phyloP scores from a whole-genome alignment of 2,113 vertebrate genomes.

The Cygnus buccinator region DNA sequence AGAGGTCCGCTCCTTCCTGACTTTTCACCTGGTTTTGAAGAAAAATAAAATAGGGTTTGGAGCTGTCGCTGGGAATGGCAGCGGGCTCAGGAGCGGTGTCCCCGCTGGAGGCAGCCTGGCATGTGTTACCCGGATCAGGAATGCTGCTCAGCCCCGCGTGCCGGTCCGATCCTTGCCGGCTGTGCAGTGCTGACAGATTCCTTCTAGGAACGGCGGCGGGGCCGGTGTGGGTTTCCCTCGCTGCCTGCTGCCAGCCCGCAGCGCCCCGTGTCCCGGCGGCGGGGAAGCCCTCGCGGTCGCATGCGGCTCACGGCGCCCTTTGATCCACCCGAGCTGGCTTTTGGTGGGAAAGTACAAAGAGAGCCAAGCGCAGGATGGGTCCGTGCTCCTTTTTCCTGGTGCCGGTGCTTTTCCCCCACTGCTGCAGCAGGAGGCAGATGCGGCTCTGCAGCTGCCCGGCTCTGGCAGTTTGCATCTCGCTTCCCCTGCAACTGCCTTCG shows the following conservation, averaged over 20 bases:
- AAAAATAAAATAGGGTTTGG: not conserved
- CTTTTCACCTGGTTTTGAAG: not conserved
- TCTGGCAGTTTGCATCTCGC: not conserved
- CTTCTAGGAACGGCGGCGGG: not conserved
- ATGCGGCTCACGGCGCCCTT: accelerated
- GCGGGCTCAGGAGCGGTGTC: not conserved
- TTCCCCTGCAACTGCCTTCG: not conserved
- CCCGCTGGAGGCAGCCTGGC: not conserved
- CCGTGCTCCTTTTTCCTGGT: not conserved
- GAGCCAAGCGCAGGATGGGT: accelerated
- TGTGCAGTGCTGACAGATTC: not conserved
- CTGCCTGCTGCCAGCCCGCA: not conserved
- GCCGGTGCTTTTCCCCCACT: not conserved
- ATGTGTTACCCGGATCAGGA: not conserved
- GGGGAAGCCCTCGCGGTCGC: accelerated
- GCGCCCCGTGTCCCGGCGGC: accelerated
- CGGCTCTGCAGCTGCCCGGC: not conserved
- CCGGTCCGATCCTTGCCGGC: accelerated
- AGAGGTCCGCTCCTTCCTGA: accelerated
- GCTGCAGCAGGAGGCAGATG: not conserved
- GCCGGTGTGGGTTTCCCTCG: not conserved
- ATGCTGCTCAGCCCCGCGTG: accelerated
- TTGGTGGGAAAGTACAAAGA: not conserved
- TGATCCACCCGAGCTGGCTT: not conserved
- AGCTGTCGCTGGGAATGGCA: not conserved